Conservation (phyloP, 1,140 invertebrate genomes). For the Euwallacea similis region DNA sequence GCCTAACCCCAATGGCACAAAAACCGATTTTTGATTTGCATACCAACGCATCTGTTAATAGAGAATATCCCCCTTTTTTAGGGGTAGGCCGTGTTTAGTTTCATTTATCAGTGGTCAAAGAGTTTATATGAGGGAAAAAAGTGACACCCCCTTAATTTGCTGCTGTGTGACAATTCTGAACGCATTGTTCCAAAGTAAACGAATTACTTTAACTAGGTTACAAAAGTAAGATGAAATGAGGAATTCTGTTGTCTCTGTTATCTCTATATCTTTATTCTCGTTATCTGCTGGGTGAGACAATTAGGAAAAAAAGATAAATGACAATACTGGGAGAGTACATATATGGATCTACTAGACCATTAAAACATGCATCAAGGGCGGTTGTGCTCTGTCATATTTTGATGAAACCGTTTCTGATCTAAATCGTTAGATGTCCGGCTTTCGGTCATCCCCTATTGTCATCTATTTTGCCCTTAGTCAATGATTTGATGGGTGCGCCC, state of each 20-base stretch:
- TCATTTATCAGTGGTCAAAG: neutral
- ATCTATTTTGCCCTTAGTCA: neutral
- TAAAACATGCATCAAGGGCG: slow-evolving; percentile 29
- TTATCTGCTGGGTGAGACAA: neutral
- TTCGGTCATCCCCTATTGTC: slow-evolving; percentile 8
- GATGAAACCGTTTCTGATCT: slow-evolving; percentile 9
- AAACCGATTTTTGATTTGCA: slow-evolving; percentile 24
- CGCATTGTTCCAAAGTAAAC: too few relatives aligned
- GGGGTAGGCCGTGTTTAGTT: slow-evolving; percentile 6
- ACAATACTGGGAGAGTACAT: neutral
- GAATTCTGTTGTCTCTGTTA: too few relatives aligned
- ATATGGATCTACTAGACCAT: slow-evolving; percentile 28
- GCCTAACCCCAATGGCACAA: slow-evolving; percentile 19
- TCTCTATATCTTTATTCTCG: too few relatives aligned
- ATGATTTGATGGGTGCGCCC: slow-evolving; percentile 23
- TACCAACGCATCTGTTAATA: slow-evolving; percentile 22
- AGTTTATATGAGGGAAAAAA: too few relatives aligned
- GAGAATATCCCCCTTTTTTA: slow-evolving; percentile 10
- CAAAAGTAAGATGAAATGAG: too few relatives aligned
- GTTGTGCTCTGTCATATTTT: slow-evolving; percentile 28
- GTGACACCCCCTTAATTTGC: too few relatives aligned
- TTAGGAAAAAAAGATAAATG: slow-evolving; percentile 12
- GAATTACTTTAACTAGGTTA: too few relatives aligned
- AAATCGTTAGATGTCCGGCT: slow-evolving; percentile 7
- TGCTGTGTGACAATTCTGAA: too few relatives aligned